phyloP scores from a whole-genome alignment of 2,797 vertebrate species.

The Lacerta bilineata region DNA sequence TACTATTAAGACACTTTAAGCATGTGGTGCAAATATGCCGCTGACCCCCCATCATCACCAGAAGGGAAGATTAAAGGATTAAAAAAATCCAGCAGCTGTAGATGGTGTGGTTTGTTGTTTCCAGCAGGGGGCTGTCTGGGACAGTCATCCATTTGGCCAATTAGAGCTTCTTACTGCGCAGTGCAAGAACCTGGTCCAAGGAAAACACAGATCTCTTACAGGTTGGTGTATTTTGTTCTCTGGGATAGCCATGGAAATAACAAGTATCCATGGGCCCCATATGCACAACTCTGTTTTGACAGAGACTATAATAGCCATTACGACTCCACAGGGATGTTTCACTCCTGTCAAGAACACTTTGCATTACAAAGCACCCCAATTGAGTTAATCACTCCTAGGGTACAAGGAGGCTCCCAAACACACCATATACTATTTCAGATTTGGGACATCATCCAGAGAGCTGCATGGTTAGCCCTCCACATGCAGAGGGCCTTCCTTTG shows the following conservation, averaged over 20 bases:
- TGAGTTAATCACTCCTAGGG: neutral
- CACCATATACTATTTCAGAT: neutral
- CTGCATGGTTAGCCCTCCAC: neutral
- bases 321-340: neutral
- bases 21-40: neutral
- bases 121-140: constrained; percentile 35
- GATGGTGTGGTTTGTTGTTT: neutral
- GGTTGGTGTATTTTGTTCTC: neutral
- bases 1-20: neutral
- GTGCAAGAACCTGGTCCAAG: neutral
- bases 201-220: constrained; percentile 1
- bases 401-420: neutral
- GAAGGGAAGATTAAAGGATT: neutral
- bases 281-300: constrained; percentile 2
- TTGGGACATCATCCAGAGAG: neutral
- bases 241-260: neutral
- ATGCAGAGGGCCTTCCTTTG: neutral
- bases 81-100: neutral
- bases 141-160: constrained; percentile 15
- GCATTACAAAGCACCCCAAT: neutral
- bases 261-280: neutral
- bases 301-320: neutral
- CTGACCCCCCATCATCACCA: neutral
- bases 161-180: neutral
- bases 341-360: neutral